phyloP scores from a whole-genome alignment of 2,797 vertebrate genomes.

The Limosa lapponica region DNA sequence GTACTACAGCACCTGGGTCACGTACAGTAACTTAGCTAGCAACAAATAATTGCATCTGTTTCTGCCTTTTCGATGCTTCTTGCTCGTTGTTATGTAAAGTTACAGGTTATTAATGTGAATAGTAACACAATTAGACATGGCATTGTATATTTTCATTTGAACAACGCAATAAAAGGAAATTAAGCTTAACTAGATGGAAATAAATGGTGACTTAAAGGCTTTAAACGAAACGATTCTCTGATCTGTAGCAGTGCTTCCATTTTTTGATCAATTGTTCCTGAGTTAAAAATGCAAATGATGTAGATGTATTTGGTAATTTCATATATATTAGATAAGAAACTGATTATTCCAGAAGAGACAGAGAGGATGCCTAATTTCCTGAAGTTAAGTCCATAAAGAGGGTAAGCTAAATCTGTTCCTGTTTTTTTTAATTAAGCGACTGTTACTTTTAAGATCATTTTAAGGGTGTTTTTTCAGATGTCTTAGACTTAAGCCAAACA shows the following conservation, averaged over 20 bases:
- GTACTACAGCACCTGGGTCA: slow-evolving; percentile 69
- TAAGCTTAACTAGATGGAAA: slow-evolving; percentile 57
- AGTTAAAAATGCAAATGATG: slow-evolving; percentile 12
- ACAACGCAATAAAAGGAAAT: slow-evolving; percentile 52
- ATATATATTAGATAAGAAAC: slow-evolving; percentile 41
- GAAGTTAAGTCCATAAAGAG: slow-evolving; percentile 52
- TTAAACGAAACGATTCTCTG: neutral
- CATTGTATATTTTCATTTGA: slow-evolving; percentile 20
- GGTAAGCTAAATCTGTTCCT: slow-evolving; percentile 33
- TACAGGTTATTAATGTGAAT: slow-evolving; percentile 54
- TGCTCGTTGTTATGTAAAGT: slow-evolving; percentile 32
- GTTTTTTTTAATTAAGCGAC: slow-evolving; percentile 28
- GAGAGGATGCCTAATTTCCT: slow-evolving; percentile 31
- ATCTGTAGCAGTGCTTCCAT: slow-evolving; percentile 1
- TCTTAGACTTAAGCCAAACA: slow-evolving; percentile 53
- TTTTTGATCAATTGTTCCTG: slow-evolving; percentile 44
- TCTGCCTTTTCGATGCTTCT: slow-evolving; percentile 29
- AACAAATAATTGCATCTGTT: slow-evolving; percentile 66
- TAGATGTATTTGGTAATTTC: slow-evolving; percentile 51
- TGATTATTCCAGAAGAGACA: slow-evolving; percentile 38
- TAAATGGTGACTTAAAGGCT: slow-evolving; percentile 17
- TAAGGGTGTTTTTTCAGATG: slow-evolving; percentile 5
- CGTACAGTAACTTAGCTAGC: slow-evolving; percentile 67
- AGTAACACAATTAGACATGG: slow-evolving; percentile 45
- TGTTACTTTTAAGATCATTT: slow-evolving; percentile 36